Evolutionary conservation across 2,113 vertebrate species (phyloP).

Genomic region (Atlantisia rogersi): DNA sequence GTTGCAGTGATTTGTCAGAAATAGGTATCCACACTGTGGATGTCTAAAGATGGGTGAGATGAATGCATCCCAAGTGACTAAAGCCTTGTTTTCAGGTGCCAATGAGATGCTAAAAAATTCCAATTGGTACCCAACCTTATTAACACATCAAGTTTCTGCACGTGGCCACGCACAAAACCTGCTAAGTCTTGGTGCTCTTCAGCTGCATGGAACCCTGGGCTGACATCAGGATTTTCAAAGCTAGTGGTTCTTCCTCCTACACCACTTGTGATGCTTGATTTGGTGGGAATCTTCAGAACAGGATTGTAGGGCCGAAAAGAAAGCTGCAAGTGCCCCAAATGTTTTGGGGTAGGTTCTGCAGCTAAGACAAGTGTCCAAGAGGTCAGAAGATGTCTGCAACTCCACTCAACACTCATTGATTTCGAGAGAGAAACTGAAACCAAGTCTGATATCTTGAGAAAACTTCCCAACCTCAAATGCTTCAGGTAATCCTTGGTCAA

Average conservation of each 20-base stretch:
- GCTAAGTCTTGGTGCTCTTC: not conserved
- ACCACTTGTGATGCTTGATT: not conserved
- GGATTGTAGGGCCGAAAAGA: not conserved
- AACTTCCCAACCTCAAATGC: not conserved
- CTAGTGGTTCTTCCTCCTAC: not conserved
- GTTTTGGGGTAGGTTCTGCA: not conserved
- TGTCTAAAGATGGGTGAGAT: not conserved
- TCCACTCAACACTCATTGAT: rapidly evolving
- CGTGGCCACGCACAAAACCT: not conserved
- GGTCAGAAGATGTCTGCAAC: not conserved
- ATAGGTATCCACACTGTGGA: not conserved
- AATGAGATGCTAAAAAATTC: not conserved
- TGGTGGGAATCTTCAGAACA: not conserved
- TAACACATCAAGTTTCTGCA: not conserved
- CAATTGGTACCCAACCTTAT: not conserved
- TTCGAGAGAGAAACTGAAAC: not conserved
- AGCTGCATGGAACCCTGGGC: not conserved
- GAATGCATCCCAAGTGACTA: not conserved
- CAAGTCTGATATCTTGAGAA: not conserved
- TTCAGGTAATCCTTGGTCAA: not conserved
- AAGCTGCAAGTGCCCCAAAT: not conserved
- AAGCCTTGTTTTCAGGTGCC: not conserved
- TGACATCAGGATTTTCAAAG: not conserved
- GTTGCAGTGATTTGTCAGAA: not conserved
- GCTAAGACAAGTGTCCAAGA: not conserved